Percentiles rank a stretch among this genome's conserved stretches.
Conservation (phyloP, 2,113 vertebrate genomes). For the Esox niger region DNA sequence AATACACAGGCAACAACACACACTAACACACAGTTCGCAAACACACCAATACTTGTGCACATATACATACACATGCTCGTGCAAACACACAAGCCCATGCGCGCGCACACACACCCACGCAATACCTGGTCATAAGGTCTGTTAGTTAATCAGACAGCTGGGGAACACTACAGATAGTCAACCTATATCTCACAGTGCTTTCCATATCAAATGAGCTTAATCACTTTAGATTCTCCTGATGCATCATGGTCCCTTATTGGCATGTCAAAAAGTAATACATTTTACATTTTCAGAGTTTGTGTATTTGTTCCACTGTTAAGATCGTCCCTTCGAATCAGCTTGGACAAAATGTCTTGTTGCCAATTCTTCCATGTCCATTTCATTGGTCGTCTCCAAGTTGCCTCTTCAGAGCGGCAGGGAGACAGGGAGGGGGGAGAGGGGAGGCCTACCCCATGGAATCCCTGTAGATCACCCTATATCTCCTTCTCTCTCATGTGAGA, state of each 20-base stretch:
- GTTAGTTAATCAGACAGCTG: neutral
- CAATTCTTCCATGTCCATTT: neutral
- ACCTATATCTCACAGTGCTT: constrained; percentile 56
- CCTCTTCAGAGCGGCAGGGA: neutral
- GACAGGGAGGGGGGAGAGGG: neutral
- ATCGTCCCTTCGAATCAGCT: neutral
- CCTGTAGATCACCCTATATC: constrained; percentile 2
- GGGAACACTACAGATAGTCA: constrained; percentile 17
- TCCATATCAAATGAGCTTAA: constrained; percentile 56
- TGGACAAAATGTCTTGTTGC: neutral
- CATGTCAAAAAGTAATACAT: constrained; percentile 46
- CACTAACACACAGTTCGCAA: constrained; percentile 40
- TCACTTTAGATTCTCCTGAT: constrained; percentile 37
- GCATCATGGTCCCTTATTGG: constrained; percentile 59
- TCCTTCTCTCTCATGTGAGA: neutral
- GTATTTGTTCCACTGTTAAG: constrained; percentile 14
- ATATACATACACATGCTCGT: constrained; percentile 25
- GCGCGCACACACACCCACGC: neutral
- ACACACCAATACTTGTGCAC: constrained; percentile 18
- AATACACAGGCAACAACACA: constrained; percentile 25
- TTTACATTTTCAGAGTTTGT: constrained; percentile 24
- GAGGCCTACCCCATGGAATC: neutral
- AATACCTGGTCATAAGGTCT: constrained; percentile 41
- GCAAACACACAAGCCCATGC: neutral
- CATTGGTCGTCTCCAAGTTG: neutral